phyloP scores from a whole-genome alignment of 1,140 invertebrate genomes.

The Macrobrachium rosenbergii region DNA sequence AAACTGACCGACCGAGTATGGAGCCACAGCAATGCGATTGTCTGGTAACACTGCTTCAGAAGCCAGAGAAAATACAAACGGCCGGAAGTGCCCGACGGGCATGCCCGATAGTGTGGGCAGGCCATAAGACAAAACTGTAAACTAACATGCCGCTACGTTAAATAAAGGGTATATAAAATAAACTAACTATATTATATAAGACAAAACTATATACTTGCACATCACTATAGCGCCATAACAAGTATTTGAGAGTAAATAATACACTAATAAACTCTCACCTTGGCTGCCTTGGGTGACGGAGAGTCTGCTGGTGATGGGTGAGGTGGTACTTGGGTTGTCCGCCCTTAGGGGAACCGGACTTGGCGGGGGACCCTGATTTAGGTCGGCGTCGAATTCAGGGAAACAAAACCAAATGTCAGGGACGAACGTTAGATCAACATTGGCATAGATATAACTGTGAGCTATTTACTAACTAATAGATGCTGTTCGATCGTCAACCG shows the following conservation, averaged over 20 bases:
- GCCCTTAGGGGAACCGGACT: constrained; percentile 51
- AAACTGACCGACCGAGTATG: too few relatives aligned
- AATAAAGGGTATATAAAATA: too few relatives aligned
- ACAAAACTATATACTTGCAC: background rate
- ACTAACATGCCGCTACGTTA: too few relatives aligned
- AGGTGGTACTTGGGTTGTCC: background rate
- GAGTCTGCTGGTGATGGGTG: constrained; percentile 32
- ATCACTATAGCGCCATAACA: background rate
- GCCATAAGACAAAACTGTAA: too few relatives aligned
- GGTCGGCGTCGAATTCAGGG: background rate
- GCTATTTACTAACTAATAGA: too few relatives aligned
- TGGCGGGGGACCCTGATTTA: constrained; percentile 43
- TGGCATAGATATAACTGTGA: background rate
- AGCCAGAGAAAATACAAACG: too few relatives aligned
- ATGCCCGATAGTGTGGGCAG: too few relatives aligned
- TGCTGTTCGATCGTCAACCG: background rate
- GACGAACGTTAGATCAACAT: background rate
- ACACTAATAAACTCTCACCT: background rate
- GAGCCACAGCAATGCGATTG: too few relatives aligned
- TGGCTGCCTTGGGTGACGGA: constrained; percentile 21
- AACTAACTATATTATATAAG: too few relatives aligned
- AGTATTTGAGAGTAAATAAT: too few relatives aligned
- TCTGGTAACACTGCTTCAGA: too few relatives aligned
- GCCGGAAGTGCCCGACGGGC: too few relatives aligned
- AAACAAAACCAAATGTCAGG: constrained; percentile 10